These are phyloP conservation scores for Dryadula phaetusa DNA, from an alignment of 2,888 invertebrate genomes.

Conservation along the genomic window DNA sequence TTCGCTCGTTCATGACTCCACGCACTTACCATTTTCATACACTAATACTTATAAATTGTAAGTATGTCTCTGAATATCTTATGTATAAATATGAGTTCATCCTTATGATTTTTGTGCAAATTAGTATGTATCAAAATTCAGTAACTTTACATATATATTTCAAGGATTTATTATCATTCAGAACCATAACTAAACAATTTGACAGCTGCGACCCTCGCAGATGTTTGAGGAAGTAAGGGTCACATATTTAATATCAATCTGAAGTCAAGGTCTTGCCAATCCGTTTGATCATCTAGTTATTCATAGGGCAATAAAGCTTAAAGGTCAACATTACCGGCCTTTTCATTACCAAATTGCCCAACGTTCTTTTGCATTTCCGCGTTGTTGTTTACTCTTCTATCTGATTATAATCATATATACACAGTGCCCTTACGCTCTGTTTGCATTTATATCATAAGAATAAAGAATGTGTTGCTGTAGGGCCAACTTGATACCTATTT, in stretches of 20 bases:
- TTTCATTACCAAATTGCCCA: conserved; percentile 55
- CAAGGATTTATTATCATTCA: not conserved
- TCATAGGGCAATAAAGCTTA: conserved; percentile 74
- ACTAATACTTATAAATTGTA: not conserved
- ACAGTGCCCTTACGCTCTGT: conserved; percentile 56
- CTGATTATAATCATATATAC: conserved; percentile 41
- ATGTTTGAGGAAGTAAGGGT: conserved; percentile 78
- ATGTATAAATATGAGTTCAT: no score
- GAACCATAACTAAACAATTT: conserved; percentile 52
- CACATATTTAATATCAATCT: conserved; percentile 77
- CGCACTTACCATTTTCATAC: conserved; percentile 28
- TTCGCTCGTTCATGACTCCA: conserved; percentile 37
- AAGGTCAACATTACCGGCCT: conserved; percentile 67
- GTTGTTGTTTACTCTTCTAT: conserved; percentile 32
- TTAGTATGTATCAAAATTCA: not conserved
- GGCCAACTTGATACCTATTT: conserved; percentile 80
- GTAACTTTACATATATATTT: not conserved
- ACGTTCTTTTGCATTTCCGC: conserved; percentile 45
- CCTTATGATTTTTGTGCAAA: no score
- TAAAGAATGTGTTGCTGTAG: conserved; percentile 70
- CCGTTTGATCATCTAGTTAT: conserved; percentile 76
- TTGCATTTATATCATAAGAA: conserved; percentile 76
- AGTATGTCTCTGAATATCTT: no score
- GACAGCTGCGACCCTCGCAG: conserved; percentile 71
- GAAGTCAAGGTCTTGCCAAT: conserved; percentile 80